phyloP scores from a whole-genome alignment of 2,888 invertebrate genomes.

The Desoria tigrina region DNA sequence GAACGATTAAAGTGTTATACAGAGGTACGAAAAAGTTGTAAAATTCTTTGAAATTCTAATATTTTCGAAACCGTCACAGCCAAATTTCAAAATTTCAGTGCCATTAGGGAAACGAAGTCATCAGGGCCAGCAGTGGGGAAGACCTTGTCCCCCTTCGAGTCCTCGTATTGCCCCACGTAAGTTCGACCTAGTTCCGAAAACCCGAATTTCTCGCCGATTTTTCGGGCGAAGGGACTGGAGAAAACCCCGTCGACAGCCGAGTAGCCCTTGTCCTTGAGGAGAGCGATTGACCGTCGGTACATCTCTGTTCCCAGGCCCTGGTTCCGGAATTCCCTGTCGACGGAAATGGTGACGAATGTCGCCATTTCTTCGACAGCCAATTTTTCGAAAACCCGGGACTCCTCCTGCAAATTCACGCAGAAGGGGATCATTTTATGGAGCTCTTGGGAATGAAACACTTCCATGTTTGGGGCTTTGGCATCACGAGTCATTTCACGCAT shows the following conservation, averaged over 20 bases:
- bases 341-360: conserved; percentile 40
- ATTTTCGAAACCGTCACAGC: neutral
- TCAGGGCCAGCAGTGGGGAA: conserved; percentile 37
- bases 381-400: conserved; percentile 36
- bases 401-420: conserved; percentile 36
- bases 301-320: conserved; percentile 44
- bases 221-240: conserved; percentile 36
- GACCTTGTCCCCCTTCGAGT: conserved; percentile 34
- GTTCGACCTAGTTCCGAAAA: conserved; percentile 34
- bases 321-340: conserved; percentile 34
- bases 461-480: conserved; percentile 40
- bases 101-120: conserved; percentile 38
- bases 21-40: neutral
- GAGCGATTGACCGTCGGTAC: conserved; percentile 34
- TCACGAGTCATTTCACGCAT: conserved; percentile 40
- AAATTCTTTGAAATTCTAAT: neutral
- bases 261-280: conserved; percentile 43
- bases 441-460: conserved; percentile 34
- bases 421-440: conserved; percentile 42
- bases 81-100: conserved; percentile 30
- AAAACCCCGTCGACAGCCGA: conserved; percentile 40
- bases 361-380: conserved; percentile 39
- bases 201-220: conserved; percentile 36
- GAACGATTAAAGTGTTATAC: too few relatives aligned
- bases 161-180: conserved; percentile 36